Conservation (phyloP, 1,140 invertebrate species). For the Neocloeon triangulifer region DNA sequence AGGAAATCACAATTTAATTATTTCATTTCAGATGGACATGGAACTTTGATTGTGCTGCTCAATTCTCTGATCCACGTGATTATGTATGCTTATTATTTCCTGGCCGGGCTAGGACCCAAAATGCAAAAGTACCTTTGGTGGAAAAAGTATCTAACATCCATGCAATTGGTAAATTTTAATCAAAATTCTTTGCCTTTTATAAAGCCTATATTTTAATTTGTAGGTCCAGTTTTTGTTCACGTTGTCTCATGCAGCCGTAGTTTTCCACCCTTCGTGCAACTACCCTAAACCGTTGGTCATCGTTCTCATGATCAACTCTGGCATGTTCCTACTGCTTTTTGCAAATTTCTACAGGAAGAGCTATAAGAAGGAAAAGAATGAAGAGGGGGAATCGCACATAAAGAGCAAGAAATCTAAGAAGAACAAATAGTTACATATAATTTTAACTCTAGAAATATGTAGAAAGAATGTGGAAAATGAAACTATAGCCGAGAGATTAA, state of each 20-base stretch:
- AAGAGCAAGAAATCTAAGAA: too few species aligned
- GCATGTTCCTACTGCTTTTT: constrained; percentile 65
- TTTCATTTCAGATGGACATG: constrained; percentile 2
- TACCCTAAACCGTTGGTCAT: constrained; percentile 22
- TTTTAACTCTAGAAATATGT: too few species aligned
- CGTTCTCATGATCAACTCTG: constrained; percentile 45
- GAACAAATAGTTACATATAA: too few species aligned
- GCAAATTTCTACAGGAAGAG: constrained; percentile 56
- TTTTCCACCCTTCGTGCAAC: constrained; percentile 25
- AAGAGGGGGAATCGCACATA: constrained; percentile 4
- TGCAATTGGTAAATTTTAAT: constrained; percentile 28
- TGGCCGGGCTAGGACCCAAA: constrained; percentile 22
- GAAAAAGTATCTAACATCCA: constrained; percentile 29
- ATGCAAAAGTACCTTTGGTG: constrained; percentile 28
- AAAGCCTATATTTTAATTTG: too few species aligned
- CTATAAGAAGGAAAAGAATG: constrained; percentile 23
- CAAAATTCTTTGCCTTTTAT: too few species aligned
- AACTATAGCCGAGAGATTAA: too few species aligned
- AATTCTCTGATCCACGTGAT: constrained; percentile 5
- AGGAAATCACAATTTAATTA: too few species aligned
- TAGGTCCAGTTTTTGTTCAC: constrained; percentile 11
- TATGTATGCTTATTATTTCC: constrained; percentile 18
- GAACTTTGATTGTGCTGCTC: not conserved
- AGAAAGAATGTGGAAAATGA: too few species aligned
- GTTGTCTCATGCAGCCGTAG: constrained; percentile 24